A percentile compares a stretch with the other conserved stretches of the same genome.
Evolutionary conservation across 2,797 vertebrate species (phyloP).

Genomic region (Pipistrellus nathusii): DNA sequence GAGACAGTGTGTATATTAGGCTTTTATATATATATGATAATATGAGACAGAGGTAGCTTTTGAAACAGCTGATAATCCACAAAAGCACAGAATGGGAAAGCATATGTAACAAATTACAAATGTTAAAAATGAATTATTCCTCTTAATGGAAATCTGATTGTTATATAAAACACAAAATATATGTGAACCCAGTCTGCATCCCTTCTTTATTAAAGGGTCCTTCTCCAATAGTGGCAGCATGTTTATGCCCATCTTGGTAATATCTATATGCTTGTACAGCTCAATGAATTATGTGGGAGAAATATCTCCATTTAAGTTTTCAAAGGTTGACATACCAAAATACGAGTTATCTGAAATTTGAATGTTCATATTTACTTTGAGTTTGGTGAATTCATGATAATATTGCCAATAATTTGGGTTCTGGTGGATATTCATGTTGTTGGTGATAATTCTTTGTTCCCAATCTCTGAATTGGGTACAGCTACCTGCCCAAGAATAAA

Average conservation of each 20-base stretch:
- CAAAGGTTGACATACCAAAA: background rate
- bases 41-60: background rate
- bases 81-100: background rate
- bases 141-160: background rate
- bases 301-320: background rate
- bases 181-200: background rate
- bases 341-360: background rate
- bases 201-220: background rate
- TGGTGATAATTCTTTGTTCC: background rate
- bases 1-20: no score
- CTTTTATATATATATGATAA: background rate
- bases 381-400: background rate
- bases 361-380: background rate
- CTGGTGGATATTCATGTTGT: background rate
- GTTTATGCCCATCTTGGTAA: background rate
- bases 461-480: background rate
- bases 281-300: background rate
- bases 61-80: background rate
- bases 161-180: background rate
- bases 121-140: background rate
- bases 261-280: background rate
- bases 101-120: background rate
- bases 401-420: background rate
- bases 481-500: background rate
- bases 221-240: background rate